A percentile compares a stretch with the other conserved stretches of the same genome.
Evolutionary conservation across 1,140 invertebrate genomes (phyloP).

Genomic region (Cyrtorhinus lividipennis): DNA sequence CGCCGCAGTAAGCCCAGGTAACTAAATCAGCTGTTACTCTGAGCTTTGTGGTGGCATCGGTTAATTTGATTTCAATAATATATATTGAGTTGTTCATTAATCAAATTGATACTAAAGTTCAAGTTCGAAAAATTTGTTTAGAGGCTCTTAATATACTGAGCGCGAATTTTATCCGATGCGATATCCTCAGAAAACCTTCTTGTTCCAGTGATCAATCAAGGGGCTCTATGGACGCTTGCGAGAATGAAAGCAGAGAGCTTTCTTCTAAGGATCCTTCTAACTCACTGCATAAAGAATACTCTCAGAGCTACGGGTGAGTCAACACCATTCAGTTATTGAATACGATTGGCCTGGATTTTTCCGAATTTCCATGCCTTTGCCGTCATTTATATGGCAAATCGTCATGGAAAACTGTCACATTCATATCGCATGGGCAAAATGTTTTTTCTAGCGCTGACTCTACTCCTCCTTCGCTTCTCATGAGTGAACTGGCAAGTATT

Average conservation of each 20-base stretch:
- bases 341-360: background rate
- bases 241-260: slow-evolving; percentile 20
- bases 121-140: no score
- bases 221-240: slow-evolving; percentile 17
- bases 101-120: no score
- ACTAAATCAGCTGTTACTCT: no score
- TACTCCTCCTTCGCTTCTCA: slow-evolving; percentile 27
- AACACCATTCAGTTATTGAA: background rate
- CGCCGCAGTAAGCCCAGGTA: slow-evolving; percentile 20
- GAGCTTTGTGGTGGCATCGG: no score
- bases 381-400: no score
- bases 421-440: no score
- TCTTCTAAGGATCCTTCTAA: slow-evolving; percentile 18
- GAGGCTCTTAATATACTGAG: no score
- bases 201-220: slow-evolving; percentile 21
- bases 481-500: slow-evolving; percentile 27
- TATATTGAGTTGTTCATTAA: no score
- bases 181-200: no score
- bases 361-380: no score
- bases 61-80: no score
- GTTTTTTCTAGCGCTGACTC: slow-evolving; percentile 27
- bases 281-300: slow-evolving; percentile 19
- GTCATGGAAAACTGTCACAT: no score
- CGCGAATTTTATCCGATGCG: background rate
- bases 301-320: slow-evolving; percentile 21